Percentiles rank a stretch among this genome's conserved stretches.
Evolutionary conservation across 2,113 vertebrate genomes (phyloP).

Genomic region (Solea solea): DNA sequence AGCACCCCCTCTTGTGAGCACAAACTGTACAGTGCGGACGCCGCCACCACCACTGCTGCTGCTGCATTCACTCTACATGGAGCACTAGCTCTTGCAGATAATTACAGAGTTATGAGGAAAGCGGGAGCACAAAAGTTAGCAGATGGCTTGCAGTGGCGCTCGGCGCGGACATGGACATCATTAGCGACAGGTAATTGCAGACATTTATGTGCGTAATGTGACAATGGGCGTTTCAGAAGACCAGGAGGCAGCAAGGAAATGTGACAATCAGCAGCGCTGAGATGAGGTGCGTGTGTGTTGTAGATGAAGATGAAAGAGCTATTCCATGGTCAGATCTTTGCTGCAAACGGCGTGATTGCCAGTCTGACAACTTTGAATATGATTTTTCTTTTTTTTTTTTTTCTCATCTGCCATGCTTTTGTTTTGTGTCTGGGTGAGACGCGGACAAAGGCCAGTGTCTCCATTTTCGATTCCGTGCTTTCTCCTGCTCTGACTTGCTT

Average conservation of each 20-base stretch:
- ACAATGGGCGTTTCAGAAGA: background rate
- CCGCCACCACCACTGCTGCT: background rate
- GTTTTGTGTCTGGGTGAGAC: constrained; percentile 19
- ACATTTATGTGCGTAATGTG: constrained; percentile 35
- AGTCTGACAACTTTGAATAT: constrained; percentile 7
- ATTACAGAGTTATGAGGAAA: constrained; percentile 35
- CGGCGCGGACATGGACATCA: constrained; percentile 52
- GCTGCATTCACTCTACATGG: constrained; percentile 24
- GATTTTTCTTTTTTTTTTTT: constrained; percentile 9
- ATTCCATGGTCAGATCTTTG: background rate
- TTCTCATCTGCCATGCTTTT: background rate
- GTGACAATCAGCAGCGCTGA: no score
- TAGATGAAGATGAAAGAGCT: no score
- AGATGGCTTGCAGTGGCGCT: constrained; percentile 65
- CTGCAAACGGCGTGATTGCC: background rate
- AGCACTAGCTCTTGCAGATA: constrained; percentile 48
- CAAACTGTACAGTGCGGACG: constrained; percentile 8
- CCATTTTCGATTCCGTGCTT: constrained; percentile 11
- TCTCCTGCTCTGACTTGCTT: constrained; percentile 22
- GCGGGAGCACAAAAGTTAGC: constrained; percentile 59
- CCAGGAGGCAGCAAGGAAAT: background rate
- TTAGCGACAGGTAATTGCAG: constrained; percentile 67
- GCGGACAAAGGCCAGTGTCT: constrained; percentile 35
- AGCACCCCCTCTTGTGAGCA: constrained; percentile 39
- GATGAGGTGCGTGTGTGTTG: background rate